Conservation (phyloP, 2,888 invertebrate genomes). For the Agrypnus murinus region DNA sequence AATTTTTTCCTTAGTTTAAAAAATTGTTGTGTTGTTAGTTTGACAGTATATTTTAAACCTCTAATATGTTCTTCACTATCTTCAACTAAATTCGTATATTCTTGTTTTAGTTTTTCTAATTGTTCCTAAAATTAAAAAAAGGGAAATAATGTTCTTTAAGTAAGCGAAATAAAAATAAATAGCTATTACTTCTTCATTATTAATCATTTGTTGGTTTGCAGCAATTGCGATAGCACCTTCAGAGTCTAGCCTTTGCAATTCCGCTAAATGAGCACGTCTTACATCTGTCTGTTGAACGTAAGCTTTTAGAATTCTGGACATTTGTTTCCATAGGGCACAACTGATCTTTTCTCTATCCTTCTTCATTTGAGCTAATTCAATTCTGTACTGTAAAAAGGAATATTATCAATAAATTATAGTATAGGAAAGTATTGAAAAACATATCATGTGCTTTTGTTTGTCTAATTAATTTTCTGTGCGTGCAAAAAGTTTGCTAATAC, state of each 20-base stretch:
- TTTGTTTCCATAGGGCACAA: conserved; percentile 65
- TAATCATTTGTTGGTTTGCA: conserved; percentile 64
- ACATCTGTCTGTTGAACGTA: conserved; percentile 65
- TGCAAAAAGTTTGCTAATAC: not conserved
- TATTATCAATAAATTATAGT: too few species aligned
- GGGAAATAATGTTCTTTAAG: not conserved
- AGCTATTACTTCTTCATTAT: conserved; percentile 59
- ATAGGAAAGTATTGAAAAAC: too few species aligned
- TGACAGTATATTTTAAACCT: conserved; percentile 56
- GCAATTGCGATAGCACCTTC: conserved; percentile 64
- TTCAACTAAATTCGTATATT: conserved; percentile 53
- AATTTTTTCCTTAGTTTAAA: conserved; percentile 58
- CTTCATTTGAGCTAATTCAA: conserved; percentile 59
- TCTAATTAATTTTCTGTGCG: not conserved
- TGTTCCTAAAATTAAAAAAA: conserved; percentile 33
- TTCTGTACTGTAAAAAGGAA: conserved; percentile 58
- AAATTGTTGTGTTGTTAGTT: conserved; percentile 52
- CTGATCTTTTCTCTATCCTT: conserved; percentile 59
- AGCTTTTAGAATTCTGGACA: conserved; percentile 60
- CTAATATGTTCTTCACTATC: conserved; percentile 57
- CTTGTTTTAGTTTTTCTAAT: conserved; percentile 59
- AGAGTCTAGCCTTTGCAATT: conserved; percentile 65
- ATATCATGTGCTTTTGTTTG: too few species aligned
- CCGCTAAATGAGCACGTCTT: conserved; percentile 66
- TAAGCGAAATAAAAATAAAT: conserved; percentile 20